Evolutionary conservation across 2,113 vertebrate genomes (phyloP), one percentile per base, ranked within the genome.

Genomic region (Myodes glareolus): DNA sequence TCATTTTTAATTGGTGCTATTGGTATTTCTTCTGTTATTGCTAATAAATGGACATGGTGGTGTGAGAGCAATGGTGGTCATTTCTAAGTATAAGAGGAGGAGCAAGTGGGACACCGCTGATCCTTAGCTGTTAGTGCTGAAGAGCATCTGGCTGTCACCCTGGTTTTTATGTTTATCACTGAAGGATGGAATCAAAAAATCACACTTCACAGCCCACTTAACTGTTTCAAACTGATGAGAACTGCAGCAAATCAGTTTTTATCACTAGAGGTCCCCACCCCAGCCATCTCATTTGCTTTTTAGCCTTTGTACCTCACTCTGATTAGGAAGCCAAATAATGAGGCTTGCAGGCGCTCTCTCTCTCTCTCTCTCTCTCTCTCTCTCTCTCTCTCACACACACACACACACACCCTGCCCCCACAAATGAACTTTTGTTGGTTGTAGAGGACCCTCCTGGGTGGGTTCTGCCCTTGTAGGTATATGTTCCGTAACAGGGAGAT

Each of bases 1-100:
- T 98, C 96, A 98, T 98, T 98, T 98, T 98, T 97, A 96, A 97
- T 97, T 98, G 98, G 98, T 98, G 97, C 98, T 98, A 98, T 95
- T 98, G 98, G 98, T 98, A 98, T 98, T 98, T 97, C 96, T 72
- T 97, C 95, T 98, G 97, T 97, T 97, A 96, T 98, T 98, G 94
- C 98, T 98, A 98, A 98, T 98, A 98, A 98, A 98, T 98, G 97
- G 67, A 98, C 97, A 97, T 96, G 97, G 97, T 98, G 97, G 97
- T 98, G 97, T 97, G 95, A 97, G 97, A 98, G 97, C 96, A 96
- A 98, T 98, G 97, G 98, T 98, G 97, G 98, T 98, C 96, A 93
- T 98, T 98, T 98, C 97, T 97, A 96, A 96, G 94, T 85, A 91
- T 45, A 97, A 97, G 93, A 93, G 68, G 88, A 98, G 96, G 91